Conservation (phyloP, 2,113 vertebrate species). For the Notothenia rossii region DNA sequence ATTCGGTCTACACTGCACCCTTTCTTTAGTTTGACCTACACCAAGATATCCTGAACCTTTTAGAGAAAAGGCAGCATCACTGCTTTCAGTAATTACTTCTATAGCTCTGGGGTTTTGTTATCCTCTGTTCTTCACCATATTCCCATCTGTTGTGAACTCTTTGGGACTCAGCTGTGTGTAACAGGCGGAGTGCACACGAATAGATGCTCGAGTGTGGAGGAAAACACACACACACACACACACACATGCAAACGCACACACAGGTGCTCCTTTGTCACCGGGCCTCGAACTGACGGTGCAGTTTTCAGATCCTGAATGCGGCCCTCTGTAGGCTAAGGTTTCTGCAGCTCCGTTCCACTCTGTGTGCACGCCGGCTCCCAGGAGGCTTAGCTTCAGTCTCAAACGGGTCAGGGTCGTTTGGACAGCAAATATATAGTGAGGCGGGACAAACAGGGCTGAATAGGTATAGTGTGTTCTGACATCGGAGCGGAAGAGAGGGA, state of each 20-base stretch:
- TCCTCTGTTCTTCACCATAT: constrained; percentile 3
- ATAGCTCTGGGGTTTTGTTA: constrained; percentile 3
- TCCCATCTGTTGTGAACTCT: constrained; percentile 48
- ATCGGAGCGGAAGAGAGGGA: constrained; percentile 21
- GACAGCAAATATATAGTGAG: constrained; percentile 44
- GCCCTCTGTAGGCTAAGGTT: constrained; percentile 77
- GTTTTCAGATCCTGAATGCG: constrained; percentile 70
- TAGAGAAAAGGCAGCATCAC: constrained; percentile 3
- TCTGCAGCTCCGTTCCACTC: constrained; percentile 54
- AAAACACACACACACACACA: constrained; percentile 21
- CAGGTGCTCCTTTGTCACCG: constrained; percentile 78
- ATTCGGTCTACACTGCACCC: no score
- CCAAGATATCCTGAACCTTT: constrained; percentile 4
- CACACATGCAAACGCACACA: constrained; percentile 28
- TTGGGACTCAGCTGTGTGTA: constrained; percentile 25
- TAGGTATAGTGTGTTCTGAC: constrained; percentile 55
- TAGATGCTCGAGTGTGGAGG: constrained; percentile 28
- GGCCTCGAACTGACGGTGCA: constrained; percentile 67
- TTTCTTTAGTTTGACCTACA: constrained; percentile 7
- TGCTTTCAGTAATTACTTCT: constrained; percentile 22
- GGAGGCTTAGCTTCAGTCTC: constrained; percentile 64
- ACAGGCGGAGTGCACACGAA: constrained; percentile 14
- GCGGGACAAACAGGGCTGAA: constrained; percentile 50
- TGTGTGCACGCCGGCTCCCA: constrained; percentile 56
- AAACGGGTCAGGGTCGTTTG: constrained; percentile 53